phyloP scores from a whole-genome alignment of 1,140 invertebrate genomes.

The Brachionus koreanus region DNA sequence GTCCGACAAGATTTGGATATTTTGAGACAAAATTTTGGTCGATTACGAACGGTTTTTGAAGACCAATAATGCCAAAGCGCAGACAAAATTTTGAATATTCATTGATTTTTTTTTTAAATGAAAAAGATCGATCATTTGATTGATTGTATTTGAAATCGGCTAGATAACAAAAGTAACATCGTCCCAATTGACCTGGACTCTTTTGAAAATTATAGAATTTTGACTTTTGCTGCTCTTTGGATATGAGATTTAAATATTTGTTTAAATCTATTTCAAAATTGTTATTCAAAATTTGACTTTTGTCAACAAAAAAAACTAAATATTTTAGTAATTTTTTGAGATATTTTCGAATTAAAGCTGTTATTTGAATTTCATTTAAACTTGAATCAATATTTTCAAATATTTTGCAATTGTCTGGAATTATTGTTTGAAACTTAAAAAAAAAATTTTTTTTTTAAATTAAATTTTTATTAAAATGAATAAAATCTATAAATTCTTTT shows the following conservation, averaged over 20 bases:
- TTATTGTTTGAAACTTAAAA: not conserved
- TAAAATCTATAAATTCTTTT: no score
- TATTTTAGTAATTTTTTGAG: not conserved
- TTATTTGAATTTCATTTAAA: not conserved
- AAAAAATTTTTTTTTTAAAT: not conserved
- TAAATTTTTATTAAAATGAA: no score
- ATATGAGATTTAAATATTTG: not conserved
- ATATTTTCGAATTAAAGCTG: not conserved
- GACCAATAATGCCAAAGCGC: not conserved
- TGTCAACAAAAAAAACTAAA: not conserved
- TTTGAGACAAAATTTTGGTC: not conserved
- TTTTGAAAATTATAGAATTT: constrained; percentile 13
- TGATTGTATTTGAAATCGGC: not conserved
- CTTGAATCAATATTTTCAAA: not conserved
- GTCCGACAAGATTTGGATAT: not conserved
- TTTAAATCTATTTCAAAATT: not conserved
- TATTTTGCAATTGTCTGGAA: not conserved
- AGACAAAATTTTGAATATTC: not conserved
- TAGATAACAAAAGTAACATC: constrained; percentile 7
- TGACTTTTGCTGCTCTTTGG: not conserved
- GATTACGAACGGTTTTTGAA: not conserved
- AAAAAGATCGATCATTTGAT: not conserved
- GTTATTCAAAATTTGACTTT: not conserved
- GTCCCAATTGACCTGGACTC: not conserved
- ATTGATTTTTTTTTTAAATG: not conserved